Conservation (phyloP, 1,140 invertebrate species). For the Agrilus planipennis region DNA sequence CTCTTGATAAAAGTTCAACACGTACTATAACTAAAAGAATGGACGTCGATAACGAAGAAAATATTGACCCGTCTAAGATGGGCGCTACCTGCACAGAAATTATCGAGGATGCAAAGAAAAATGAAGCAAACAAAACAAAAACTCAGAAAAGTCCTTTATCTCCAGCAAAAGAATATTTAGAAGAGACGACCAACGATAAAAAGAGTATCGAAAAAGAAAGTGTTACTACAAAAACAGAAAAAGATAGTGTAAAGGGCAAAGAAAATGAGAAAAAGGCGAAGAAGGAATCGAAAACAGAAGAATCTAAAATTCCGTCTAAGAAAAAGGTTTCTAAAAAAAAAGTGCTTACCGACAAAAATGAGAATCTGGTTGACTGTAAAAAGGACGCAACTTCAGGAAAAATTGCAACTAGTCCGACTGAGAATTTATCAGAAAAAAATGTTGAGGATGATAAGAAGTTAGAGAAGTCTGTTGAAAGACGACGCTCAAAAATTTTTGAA, state of each 20-base stretch:
- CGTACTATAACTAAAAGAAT: slow-evolving; percentile 30
- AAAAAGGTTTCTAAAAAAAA: slow-evolving; percentile 29
- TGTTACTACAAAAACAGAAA: slow-evolving; percentile 28
- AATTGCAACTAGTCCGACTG: slow-evolving; percentile 10
- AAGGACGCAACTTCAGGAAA: slow-evolving; percentile 20
- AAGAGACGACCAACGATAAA: slow-evolving; percentile 28
- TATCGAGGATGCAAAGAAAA: slow-evolving; percentile 30
- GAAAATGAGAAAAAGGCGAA: slow-evolving; percentile 25
- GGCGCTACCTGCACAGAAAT: slow-evolving; percentile 31
- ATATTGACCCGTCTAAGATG: slow-evolving; percentile 19
- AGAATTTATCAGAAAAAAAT: slow-evolving; percentile 10
- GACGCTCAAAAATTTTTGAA: slow-evolving; percentile 57
- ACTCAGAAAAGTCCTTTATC: slow-evolving; percentile 24
- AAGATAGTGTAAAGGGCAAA: too few relatives aligned
- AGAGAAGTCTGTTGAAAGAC: slow-evolving; percentile 38
- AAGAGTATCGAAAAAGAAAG: slow-evolving; percentile 27
- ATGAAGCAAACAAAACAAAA: slow-evolving; percentile 27
- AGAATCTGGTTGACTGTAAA: too few relatives aligned
- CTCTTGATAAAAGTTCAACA: slow-evolving; percentile 24
- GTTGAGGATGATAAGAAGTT: slow-evolving; percentile 19
- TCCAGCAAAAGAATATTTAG: slow-evolving; percentile 23
- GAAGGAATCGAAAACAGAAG: slow-evolving; percentile 13
- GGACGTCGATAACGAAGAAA: slow-evolving; percentile 22
- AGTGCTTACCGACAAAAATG: slow-evolving; percentile 29
- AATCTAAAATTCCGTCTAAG: slow-evolving; percentile 18